Conservation (phyloP, 2,888 invertebrate species). For the Drosophila diplacantha region DNA sequence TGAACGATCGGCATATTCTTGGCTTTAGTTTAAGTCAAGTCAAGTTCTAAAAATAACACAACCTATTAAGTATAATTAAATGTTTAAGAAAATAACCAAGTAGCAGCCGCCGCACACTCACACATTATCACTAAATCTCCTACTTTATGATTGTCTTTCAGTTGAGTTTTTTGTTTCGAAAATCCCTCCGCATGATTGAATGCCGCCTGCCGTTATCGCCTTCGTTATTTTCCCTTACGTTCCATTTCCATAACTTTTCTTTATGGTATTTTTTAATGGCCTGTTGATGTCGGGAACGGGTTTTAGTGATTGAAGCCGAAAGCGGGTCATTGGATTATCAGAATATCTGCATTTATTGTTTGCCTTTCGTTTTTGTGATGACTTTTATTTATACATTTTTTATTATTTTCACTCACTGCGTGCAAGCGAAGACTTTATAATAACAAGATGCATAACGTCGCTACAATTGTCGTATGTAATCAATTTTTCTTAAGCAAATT, state of each 20-base stretch:
- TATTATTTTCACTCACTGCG: constrained; percentile 32
- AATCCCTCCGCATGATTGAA: constrained; percentile 26
- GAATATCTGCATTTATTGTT: constrained; percentile 22
- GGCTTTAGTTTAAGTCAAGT: constrained; percentile 9
- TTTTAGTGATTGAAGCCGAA: constrained; percentile 24
- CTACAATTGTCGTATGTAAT: too few relatives aligned
- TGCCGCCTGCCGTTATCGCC: constrained; percentile 22
- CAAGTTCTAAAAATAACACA: constrained; percentile 24
- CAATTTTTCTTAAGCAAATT: too few relatives aligned
- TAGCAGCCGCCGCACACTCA: constrained; percentile 29
- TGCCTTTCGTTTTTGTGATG: constrained; percentile 10
- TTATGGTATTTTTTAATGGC: constrained; percentile 12
- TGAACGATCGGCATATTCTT: constrained; percentile 35
- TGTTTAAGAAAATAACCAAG: constrained; percentile 25
- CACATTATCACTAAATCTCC: constrained; percentile 11
- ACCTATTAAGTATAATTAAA: constrained; percentile 20
- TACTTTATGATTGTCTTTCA: constrained; percentile 5
- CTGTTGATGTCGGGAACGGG: constrained; percentile 16
- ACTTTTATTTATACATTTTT: constrained; percentile 10
- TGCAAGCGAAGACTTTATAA: background rate
- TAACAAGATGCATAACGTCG: background rate
- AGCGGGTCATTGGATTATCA: constrained; percentile 36
- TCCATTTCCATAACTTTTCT: constrained; percentile 35
- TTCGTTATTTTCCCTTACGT: constrained; percentile 21
- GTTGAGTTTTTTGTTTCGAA: constrained; percentile 1